Conservation (phyloP, 2,797 vertebrate species). For the Cyprinella venusta region DNA sequence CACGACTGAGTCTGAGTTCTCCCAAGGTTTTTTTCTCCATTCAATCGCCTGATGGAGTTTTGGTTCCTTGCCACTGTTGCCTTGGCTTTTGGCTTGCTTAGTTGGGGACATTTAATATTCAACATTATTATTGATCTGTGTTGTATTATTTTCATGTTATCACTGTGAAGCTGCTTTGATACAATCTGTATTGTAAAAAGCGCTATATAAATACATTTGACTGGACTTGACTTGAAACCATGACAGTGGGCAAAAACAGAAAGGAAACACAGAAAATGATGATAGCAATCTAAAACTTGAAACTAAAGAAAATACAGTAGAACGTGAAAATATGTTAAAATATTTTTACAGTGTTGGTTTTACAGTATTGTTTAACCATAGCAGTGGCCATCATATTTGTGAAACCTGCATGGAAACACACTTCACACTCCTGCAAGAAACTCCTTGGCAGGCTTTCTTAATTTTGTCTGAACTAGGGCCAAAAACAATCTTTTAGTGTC, state of each 20-base stretch:
- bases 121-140: too few relatives aligned
- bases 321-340: not conserved
- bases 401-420: not conserved
- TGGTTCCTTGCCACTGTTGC: too few relatives aligned
- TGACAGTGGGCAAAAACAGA: not conserved
- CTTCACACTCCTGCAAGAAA: not conserved
- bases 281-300: not conserved
- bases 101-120: too few relatives aligned
- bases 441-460: not conserved
- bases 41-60: too few relatives aligned
- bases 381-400: not conserved
- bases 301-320: not conserved
- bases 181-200: too few relatives aligned
- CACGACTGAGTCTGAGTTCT: too few relatives aligned
- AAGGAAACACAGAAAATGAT: not conserved
- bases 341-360: not conserved
- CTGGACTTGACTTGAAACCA: too few relatives aligned
- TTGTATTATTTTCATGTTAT: too few relatives aligned
- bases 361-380: not conserved
- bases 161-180: too few relatives aligned
- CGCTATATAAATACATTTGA: too few relatives aligned
- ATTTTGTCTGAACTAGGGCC: conserved; percentile 13
- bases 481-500: conserved; percentile 18
- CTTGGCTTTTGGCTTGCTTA: too few relatives aligned
- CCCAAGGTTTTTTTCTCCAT: too few relatives aligned